Evolutionary conservation across 30 jellyfish, hydroid and myxozoan genomes (phyloP), one percentile per base, ranked within the genome.

Genomic region (Aurelia sp.): DNA sequence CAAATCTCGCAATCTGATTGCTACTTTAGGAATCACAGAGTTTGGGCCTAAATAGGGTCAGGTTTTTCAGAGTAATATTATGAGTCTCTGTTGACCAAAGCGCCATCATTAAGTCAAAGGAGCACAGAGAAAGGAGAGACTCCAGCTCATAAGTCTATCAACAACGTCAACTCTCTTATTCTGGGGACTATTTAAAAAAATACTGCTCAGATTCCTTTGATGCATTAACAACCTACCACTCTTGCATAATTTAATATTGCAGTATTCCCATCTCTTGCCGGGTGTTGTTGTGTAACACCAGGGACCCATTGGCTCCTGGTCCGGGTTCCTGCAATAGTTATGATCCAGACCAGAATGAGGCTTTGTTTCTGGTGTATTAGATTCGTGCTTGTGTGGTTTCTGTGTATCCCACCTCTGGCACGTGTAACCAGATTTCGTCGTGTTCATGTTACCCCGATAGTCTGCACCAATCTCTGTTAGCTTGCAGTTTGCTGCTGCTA

Each of bases 291-390:
- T 84, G 82, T 84, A 84, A 67, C 93, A 84, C 93, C 93, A 84
- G 60, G 93, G 93, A 20, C 93, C 93, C 48, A 63, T 81, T 21
- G 93, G 93, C 78, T 84, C 93, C 87, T 40, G 64, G 93, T 84
- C 93, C 80, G 93, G 93, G 48, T 84, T 84, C 47, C 93, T 84
- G 82, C 93, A 84, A 63, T 84, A 84, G 74, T 84, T 84, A 70
- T 84, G 48, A 20, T 35, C 93, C 88, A 84, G 76, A 44, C 82
- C 78, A 62, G 87, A 66, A 21, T 12, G 44, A 18, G 85, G 93
- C 13, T 51, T 17, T 13, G 57, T 69, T 74, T 84, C 82, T 33
- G 93, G 93, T 51, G 40, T 70, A 65, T 84, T 84, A 17, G 11
- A 7, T 9, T 24, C 0, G 82, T 84, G 93, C 50, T 40, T 50